A percentile compares a stretch with the other conserved stretches of the same genome.
Conservation (phyloP, 2,113 vertebrate species). For the Lethenteron reissneri region DNA sequence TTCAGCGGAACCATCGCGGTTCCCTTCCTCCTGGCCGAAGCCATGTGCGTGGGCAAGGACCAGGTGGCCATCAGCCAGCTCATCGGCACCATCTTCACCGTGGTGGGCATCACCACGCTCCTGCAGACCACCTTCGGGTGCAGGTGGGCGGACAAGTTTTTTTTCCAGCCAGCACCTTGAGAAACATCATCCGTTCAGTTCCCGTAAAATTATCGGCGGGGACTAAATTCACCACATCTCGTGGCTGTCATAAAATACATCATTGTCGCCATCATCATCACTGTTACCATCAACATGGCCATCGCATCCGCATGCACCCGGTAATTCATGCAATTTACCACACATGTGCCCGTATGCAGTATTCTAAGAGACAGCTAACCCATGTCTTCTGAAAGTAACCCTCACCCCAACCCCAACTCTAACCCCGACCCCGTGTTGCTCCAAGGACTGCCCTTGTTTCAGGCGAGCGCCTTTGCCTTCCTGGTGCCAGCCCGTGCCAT, state of each 20-base stretch:
- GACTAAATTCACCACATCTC: too few species aligned
- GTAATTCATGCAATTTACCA: too few species aligned
- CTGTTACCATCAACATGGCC: too few species aligned
- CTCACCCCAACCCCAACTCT: not conserved
- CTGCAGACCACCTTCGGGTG: constrained; percentile 76
- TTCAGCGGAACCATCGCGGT: constrained; percentile 84
- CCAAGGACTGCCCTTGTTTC: constrained; percentile 53
- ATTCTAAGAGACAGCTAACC: too few species aligned
- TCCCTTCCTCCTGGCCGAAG: constrained; percentile 71
- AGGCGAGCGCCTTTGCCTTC: constrained; percentile 56
- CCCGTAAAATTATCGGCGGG: too few species aligned
- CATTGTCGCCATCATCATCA: too few species aligned
- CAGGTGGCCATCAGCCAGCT: constrained; percentile 68
- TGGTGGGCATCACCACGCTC: constrained; percentile 72
- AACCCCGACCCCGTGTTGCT: constrained; percentile 4
- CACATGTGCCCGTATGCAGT: too few species aligned
- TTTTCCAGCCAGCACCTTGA: too few species aligned
- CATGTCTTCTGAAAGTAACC: too few species aligned
- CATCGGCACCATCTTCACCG: constrained; percentile 84
- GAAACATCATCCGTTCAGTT: too few species aligned
- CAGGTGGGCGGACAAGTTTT: constrained; percentile 25
- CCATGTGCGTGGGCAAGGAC: constrained; percentile 66
- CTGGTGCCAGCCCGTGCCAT: constrained; percentile 51
- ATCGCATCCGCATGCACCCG: too few species aligned
- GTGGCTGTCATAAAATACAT: too few species aligned